Conservation (phyloP, 2,888 invertebrate genomes). For the Uropetala carovei region DNA sequence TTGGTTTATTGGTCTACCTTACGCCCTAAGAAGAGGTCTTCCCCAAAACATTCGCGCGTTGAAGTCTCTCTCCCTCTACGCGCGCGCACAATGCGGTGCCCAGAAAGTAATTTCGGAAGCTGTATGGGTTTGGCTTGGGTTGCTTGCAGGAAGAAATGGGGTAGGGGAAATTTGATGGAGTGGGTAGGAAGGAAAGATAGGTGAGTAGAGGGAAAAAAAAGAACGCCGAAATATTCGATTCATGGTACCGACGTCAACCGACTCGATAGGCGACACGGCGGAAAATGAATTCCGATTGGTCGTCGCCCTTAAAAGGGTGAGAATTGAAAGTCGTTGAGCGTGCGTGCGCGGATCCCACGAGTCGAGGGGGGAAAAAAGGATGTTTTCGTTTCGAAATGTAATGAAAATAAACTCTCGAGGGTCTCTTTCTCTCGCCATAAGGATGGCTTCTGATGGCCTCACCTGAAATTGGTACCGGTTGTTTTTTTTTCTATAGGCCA, state of each 20-base stretch:
- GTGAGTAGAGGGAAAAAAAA: too few relatives aligned
- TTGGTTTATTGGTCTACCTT: constrained; percentile 19
- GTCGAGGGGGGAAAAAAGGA: not conserved
- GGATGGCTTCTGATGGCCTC: not conserved
- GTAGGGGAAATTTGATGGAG: too few relatives aligned
- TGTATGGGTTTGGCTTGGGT: too few relatives aligned
- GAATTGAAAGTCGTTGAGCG: not conserved
- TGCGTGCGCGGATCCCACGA: not conserved
- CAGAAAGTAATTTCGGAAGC: constrained; percentile 11
- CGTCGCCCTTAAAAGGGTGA: not conserved
- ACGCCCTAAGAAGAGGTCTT: not conserved
- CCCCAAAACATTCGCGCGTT: not conserved
- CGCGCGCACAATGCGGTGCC: not conserved
- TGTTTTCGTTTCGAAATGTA: constrained; percentile 20
- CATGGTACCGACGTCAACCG: not conserved
- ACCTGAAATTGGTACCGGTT: constrained; percentile 28
- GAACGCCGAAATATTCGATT: constrained; percentile 5
- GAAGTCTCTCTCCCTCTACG: not conserved
- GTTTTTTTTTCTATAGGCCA: not conserved
- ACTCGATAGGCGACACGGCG: not conserved
- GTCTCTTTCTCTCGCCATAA: not conserved
- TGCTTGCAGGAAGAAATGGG: too few relatives aligned
- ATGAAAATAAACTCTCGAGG: not conserved
- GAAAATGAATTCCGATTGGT: not conserved
- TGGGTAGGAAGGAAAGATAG: too few relatives aligned